phyloP scores from a whole-genome alignment of 2,888 invertebrate genomes.

The Amphimallon solstitiale region DNA sequence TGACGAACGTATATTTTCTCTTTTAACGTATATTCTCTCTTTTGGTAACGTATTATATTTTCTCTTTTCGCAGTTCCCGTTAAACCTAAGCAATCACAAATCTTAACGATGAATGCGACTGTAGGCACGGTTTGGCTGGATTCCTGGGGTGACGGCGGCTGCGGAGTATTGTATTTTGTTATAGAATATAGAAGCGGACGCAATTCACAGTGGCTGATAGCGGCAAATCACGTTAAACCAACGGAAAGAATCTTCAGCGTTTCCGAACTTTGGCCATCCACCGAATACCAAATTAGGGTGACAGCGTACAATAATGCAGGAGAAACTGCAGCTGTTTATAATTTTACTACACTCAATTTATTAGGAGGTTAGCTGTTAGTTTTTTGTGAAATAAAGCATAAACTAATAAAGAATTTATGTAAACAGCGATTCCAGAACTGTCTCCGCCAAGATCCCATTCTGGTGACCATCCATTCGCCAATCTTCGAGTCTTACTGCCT shows the following conservation, averaged over 20 bases:
- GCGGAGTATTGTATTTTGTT: constrained; percentile 86
- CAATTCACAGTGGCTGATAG: constrained; percentile 78
- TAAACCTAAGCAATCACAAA: constrained; percentile 81
- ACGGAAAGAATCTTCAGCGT: constrained; percentile 85
- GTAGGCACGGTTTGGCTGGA: constrained; percentile 88
- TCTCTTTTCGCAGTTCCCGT: constrained; percentile 69
- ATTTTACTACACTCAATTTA: constrained; percentile 83
- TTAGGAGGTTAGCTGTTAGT: constrained; percentile 71
- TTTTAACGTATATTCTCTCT: too few relatives aligned
- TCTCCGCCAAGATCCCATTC: constrained; percentile 75
- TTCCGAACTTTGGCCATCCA: constrained; percentile 78
- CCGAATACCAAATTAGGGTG: constrained; percentile 78
- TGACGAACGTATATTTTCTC: too few relatives aligned
- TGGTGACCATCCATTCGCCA: constrained; percentile 73
- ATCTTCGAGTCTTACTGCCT: constrained; percentile 71
- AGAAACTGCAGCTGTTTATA: constrained; percentile 82
- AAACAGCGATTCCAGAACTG: constrained; percentile 70
- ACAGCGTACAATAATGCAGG: constrained; percentile 90
- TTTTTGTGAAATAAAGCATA: constrained; percentile 1
- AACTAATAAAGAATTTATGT: constrained; percentile 44
- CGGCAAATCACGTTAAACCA: constrained; percentile 84
- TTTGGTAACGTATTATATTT: too few relatives aligned
- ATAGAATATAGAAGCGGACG: constrained; percentile 79
- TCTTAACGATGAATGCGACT: constrained; percentile 86
- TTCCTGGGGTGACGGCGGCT: constrained; percentile 90